Evolutionary conservation across 2,888 invertebrate species (phyloP).

Genomic region (Boloria euphrosyne): DNA sequence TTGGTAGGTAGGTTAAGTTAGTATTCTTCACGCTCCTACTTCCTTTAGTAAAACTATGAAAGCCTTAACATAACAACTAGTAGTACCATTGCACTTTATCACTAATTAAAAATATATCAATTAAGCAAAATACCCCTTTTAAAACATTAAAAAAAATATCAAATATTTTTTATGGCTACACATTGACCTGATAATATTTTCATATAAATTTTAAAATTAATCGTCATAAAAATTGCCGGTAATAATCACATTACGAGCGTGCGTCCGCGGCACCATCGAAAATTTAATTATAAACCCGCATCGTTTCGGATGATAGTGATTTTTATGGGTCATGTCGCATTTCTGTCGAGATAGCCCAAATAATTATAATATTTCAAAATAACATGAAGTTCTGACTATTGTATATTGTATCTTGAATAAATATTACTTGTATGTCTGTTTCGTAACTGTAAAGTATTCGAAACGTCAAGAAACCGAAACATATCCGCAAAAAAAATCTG

Average conservation of each 20-base stretch:
- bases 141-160: background rate
- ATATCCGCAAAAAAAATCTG: too few relatives aligned
- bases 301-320: conserved; percentile 18
- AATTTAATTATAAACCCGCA: conserved; percentile 32
- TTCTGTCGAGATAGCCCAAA: background rate
- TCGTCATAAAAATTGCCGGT: conserved; percentile 22
- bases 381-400: background rate
- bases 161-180: background rate
- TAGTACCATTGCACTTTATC: too few relatives aligned
- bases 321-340: conserved; percentile 25
- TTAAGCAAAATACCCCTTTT: background rate
- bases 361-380: background rate
- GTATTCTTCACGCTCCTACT: too few relatives aligned
- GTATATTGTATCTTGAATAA: background rate
- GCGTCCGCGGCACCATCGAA: conserved; percentile 18
- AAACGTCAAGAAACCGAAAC: background rate
- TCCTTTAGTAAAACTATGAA: background rate
- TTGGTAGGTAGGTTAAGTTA: too few relatives aligned
- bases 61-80: background rate
- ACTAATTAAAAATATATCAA: too few relatives aligned
- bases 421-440: too few relatives aligned
- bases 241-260: conserved; percentile 28
- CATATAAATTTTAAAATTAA: conserved; percentile 18
- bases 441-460: too few relatives aligned
- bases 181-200: background rate